phyloP scores from a whole-genome alignment of 2,888 invertebrate species.

The Polydrusus cervinus region DNA sequence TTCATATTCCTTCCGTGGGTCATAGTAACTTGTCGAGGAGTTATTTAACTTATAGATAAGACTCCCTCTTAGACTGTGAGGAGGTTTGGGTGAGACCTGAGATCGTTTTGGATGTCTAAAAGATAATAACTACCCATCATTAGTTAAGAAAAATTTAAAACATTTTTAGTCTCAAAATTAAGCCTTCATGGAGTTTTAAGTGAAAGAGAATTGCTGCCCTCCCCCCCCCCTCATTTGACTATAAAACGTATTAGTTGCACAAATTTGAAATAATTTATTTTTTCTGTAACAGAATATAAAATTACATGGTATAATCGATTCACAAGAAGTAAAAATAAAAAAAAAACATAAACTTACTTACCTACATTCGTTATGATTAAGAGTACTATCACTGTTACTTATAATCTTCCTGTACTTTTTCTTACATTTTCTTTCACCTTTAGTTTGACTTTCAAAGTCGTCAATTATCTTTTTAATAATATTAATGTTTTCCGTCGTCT shows the following conservation, averaged over 20 bases:
- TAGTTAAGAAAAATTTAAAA: too few species aligned
- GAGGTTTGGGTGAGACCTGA: constrained; percentile 62
- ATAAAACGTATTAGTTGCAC: too few species aligned
- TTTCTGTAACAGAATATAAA: too few species aligned
- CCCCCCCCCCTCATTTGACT: too few species aligned
- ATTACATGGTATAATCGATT: too few species aligned
- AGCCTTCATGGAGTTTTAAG: too few species aligned
- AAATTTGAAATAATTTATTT: too few species aligned
- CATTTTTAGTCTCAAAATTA: too few species aligned
- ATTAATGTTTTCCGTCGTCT: constrained; percentile 65
- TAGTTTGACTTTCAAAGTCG: constrained; percentile 64
- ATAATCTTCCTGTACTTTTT: constrained; percentile 50
- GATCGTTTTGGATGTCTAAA: constrained; percentile 58
- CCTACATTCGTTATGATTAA: constrained; percentile 48
- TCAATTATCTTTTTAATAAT: constrained; percentile 68
- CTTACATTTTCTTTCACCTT: constrained; percentile 54
- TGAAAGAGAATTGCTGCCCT: too few species aligned
- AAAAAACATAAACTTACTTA: constrained; percentile 46
- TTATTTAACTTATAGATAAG: constrained; percentile 47
- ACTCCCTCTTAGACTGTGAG: constrained; percentile 51
- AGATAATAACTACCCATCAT: constrained; percentile 31
- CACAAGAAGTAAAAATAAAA: too few species aligned
- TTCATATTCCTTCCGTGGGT: constrained; percentile 32
- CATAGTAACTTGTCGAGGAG: constrained; percentile 33
- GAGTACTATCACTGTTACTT: constrained; percentile 49